These are phyloP conservation scores for Bubo bubo DNA, from an alignment of 2,113 vertebrate species.

Conservation along the genomic window DNA sequence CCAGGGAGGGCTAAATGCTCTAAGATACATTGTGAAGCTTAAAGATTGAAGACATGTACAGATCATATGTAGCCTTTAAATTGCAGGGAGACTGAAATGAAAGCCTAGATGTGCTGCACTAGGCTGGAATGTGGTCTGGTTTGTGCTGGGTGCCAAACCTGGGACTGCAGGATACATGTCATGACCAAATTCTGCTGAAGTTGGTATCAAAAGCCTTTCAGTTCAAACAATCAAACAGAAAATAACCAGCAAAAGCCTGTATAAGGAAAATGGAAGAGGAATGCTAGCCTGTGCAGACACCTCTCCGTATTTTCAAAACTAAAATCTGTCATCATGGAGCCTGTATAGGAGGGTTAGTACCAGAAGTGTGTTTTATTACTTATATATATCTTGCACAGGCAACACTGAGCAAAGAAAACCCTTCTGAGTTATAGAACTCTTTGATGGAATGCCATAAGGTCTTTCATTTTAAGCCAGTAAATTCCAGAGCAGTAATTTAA, in stretches of 20 bases:
- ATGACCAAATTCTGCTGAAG: neutral
- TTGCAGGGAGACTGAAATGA: neutral
- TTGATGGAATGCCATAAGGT: constrained; percentile 13
- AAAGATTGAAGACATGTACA: neutral
- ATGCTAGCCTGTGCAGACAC: neutral
- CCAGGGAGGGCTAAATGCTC: neutral
- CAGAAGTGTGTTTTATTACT: constrained; percentile 55
- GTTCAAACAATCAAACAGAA: neutral
- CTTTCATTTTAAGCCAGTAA: constrained; percentile 61
- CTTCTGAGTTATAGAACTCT: constrained; percentile 39
- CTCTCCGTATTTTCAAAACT: neutral
- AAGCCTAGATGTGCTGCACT: neutral
- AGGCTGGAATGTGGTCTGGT: neutral
- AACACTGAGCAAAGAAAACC: constrained; percentile 48
- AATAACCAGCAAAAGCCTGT: neutral
- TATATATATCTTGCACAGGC: constrained; percentile 46
- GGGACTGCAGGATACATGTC: neutral
- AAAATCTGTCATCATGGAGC: neutral
- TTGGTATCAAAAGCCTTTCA: neutral
- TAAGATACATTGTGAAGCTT: neutral
- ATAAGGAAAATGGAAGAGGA: neutral
- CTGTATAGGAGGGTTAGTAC: neutral
- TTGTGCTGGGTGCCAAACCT: neutral
- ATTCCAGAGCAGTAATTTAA: constrained; percentile 57
- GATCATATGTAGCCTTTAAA: neutral